Evolutionary conservation across 2,113 vertebrate species (phyloP), one percentile per base, ranked within the genome.

Genomic region (Electrona antarctica): DNA sequence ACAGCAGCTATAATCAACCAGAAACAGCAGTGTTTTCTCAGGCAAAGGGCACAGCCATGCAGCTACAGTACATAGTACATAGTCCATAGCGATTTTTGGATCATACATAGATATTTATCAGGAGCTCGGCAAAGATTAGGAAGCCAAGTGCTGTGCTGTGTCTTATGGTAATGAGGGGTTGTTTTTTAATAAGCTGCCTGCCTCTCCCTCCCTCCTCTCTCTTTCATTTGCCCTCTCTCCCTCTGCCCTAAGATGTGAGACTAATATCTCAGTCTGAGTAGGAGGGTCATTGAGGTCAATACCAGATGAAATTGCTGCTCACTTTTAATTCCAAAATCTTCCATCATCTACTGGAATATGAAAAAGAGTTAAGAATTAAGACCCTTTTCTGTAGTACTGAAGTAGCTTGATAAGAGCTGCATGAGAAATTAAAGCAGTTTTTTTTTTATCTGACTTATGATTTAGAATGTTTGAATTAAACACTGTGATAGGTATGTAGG

Each of bases 301-400:
- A 61, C 79, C 81, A 88, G 87, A 89, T 91, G 76, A 92, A 93
- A 92, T 90, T 93, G 88, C 90, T 80, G 82, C 83, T 82, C 79
- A 78, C 74, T 86, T 91, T 80, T 90, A 87, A 91, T 91, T 88
- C 77, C 9, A 21, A 91, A 90, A 90, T 86, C 77, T 81, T 87
- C 71, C 63, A 74, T 82, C 78, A 92, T 90, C 86, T 85, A 73
- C 72, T 85, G 77, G 88, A 89, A 83, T 77, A 78, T 76, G 12
- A 71, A 87, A 73, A 52, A 33, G 29, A 76, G 72, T 73, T 64
- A 51, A 80, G 76, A 78, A 78, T 74, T 66, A 73, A 63, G 72
- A 83, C 28, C 5, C 69, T 64, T 49, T 60, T 68, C 46, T 56
- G 49, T 51, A 63, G 68, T 67, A 64, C 76, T 77, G 80, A 29